phyloP scores from a whole-genome alignment of 2,113 vertebrate species.

The Myxocyprinus asiaticus region DNA sequence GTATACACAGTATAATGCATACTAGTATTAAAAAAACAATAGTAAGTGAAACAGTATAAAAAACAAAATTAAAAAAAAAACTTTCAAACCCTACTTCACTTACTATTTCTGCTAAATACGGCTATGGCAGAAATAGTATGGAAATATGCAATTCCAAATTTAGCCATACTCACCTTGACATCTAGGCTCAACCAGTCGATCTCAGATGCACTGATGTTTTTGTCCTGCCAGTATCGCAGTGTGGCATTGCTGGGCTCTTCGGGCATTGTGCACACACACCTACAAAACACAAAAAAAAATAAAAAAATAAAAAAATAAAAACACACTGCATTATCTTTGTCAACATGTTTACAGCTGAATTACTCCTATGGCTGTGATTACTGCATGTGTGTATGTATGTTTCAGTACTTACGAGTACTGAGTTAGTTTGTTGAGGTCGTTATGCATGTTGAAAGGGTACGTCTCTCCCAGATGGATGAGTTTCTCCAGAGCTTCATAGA shows the following conservation, averaged over 20 bases:
- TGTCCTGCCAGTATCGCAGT: constrained; percentile 80
- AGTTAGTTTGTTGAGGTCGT: constrained; percentile 91
- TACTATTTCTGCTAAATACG: too few species aligned
- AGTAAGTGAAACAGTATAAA: too few species aligned
- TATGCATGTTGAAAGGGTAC: constrained; percentile 97
- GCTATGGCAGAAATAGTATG: too few species aligned
- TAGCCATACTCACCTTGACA: constrained; percentile 70
- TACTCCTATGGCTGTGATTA: not conserved
- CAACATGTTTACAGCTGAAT: not conserved
- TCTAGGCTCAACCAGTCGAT: constrained; percentile 90
- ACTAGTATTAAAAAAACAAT: too few species aligned
- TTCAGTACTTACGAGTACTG: constrained; percentile 87
- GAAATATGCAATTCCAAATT: not conserved
- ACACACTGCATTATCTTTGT: not conserved
- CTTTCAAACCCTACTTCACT: too few species aligned
- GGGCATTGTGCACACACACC: constrained; percentile 90
- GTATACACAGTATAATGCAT: too few species aligned
- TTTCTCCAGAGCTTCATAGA: constrained; percentile 99
- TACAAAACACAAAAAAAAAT: constrained; percentile 60
- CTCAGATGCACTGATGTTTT: constrained; percentile 84
- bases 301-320: too few species aligned
- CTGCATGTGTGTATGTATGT: not conserved
- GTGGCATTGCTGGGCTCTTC: constrained; percentile 89
- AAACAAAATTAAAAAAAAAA: too few species aligned
- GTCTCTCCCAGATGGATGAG: constrained; percentile 92